phyloP scores from a whole-genome alignment of 2,797 vertebrate genomes.

The Agapornis canus region DNA sequence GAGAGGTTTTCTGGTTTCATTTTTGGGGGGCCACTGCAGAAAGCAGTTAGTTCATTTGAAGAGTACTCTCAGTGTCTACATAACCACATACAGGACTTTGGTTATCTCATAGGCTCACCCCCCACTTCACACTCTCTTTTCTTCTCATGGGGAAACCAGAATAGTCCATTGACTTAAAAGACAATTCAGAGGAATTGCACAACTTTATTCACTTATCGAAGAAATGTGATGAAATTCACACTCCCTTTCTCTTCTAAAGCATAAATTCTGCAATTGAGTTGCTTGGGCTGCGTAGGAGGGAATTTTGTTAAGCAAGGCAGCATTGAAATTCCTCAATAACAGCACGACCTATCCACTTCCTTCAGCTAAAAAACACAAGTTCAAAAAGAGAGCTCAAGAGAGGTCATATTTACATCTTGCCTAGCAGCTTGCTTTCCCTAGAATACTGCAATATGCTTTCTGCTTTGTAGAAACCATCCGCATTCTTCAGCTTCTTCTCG shows the following conservation, averaged over 20 bases:
- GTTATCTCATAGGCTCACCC: background rate
- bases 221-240: background rate
- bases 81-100: background rate
- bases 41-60: background rate
- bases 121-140: background rate
- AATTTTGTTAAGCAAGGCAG: slow-evolving; percentile 18
- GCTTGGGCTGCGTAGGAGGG: background rate
- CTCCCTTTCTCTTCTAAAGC: background rate
- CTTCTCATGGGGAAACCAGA: background rate
- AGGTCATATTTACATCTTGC: background rate
- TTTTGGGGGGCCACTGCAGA: background rate
- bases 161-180: background rate
- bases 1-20: accelerated
- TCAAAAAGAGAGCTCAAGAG: background rate
- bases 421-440: background rate
- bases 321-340: background rate
- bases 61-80: background rate
- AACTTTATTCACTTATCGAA: slow-evolving; percentile 7
- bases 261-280: background rate
- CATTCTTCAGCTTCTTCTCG: background rate
- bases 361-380: background rate
- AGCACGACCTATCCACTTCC: background rate
- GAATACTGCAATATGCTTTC: background rate
- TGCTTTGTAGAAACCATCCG: background rate
- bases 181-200: background rate